A percentile compares a stretch with the other conserved stretches of the same genome.
Conservation (phyloP, 2,113 vertebrate species). For the Morone saxatilis region DNA sequence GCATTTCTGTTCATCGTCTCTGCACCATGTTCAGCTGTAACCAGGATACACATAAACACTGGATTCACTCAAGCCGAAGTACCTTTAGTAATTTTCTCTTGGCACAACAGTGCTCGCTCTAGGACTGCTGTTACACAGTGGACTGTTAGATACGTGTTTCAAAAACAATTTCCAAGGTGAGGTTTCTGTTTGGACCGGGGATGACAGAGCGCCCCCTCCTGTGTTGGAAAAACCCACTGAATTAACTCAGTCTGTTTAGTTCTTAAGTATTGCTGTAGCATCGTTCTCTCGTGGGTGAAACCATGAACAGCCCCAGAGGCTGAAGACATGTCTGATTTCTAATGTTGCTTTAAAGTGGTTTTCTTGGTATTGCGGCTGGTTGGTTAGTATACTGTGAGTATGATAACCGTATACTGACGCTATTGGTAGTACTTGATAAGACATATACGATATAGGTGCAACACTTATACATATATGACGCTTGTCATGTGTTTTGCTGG, state of each 20-base stretch:
- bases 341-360: constrained; percentile 68
- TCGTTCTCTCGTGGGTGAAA: constrained; percentile 56
- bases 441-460: too few relatives aligned
- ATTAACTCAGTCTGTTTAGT: constrained; percentile 46
- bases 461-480: constrained; percentile 33
- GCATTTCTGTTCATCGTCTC: constrained; percentile 41
- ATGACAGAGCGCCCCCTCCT: neutral
- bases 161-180: constrained; percentile 38
- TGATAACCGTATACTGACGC: too few relatives aligned
- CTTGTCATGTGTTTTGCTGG: constrained; percentile 71
- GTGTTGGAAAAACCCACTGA: constrained; percentile 33
- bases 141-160: constrained; percentile 72
- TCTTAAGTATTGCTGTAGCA: constrained; percentile 72
- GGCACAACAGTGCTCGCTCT: constrained; percentile 66
- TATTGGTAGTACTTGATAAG: too few relatives aligned
- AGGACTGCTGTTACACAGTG: constrained; percentile 79
- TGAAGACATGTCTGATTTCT: constrained; percentile 64
- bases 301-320: constrained; percentile 34
- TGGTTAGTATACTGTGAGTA: too few relatives aligned
- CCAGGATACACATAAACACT: constrained; percentile 74
- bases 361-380: too few relatives aligned
- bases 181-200: constrained; percentile 33
- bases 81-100: constrained; percentile 68
- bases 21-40: constrained; percentile 54
- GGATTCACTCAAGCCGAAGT: constrained; percentile 76